phyloP scores from a whole-genome alignment of 2,797 vertebrate genomes.

The Lutjanus argentimaculatus region DNA sequence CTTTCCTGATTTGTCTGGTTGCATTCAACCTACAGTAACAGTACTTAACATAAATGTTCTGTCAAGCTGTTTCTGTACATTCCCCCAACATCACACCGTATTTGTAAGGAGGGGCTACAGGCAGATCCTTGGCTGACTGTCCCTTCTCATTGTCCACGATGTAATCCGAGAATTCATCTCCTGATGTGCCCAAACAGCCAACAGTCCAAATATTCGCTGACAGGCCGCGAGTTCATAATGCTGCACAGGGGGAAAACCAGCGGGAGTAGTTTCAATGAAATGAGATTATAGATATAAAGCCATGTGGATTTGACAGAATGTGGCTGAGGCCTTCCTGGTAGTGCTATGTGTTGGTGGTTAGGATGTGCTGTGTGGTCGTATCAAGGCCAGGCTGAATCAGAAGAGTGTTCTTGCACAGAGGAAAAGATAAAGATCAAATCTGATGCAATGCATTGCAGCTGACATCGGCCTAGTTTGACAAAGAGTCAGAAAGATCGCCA shows the following conservation, averaged over 20 bases:
- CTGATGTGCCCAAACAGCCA: constrained; percentile 39
- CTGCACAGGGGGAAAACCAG: constrained; percentile 40
- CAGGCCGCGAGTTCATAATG: constrained; percentile 27
- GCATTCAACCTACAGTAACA: neutral
- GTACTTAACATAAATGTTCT: constrained; percentile 6
- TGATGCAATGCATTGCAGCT: constrained; percentile 37
- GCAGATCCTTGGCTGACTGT: constrained; percentile 48
- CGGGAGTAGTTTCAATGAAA: constrained; percentile 41
- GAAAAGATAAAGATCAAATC: constrained; percentile 62
- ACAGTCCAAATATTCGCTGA: constrained; percentile 36
- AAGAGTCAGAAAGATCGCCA: constrained; percentile 49
- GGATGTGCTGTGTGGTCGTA: constrained; percentile 53
- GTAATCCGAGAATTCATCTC: constrained; percentile 40
- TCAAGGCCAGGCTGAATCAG: constrained; percentile 46
- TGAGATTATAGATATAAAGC: constrained; percentile 45
- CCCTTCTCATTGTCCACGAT: constrained; percentile 15
- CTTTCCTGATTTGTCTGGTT: neutral
- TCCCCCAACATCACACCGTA: neutral
- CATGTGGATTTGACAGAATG: constrained; percentile 40
- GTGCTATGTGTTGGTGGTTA: constrained; percentile 25
- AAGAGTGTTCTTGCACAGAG: constrained; percentile 19
- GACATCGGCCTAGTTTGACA: constrained; percentile 63
- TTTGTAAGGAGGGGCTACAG: constrained; percentile 22
- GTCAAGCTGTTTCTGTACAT: constrained; percentile 23
- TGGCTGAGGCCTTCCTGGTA: constrained; percentile 31